These are phyloP conservation scores for Cyprinodon brontotheroides DNA, from an alignment of 2,113 vertebrate species.

Conservation along the genomic window DNA sequence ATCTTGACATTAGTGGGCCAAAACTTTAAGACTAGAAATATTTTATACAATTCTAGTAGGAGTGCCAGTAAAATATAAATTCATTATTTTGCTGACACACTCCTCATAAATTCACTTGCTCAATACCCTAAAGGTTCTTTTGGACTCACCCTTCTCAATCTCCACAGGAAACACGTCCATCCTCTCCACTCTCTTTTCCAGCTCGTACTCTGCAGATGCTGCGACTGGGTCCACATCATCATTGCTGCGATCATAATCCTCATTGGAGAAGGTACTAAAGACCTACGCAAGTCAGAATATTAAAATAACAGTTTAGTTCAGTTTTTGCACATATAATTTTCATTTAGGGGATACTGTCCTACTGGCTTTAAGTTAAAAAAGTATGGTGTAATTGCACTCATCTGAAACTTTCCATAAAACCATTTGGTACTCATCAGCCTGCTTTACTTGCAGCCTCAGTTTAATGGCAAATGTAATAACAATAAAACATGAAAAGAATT, in stretches of 20 bases:
- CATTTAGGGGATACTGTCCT: conserved; percentile 19
- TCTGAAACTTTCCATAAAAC: conserved; percentile 1
- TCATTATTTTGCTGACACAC: background rate
- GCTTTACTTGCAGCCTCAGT: background rate
- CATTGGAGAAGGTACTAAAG: conserved; percentile 91
- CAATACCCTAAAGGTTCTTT: background rate
- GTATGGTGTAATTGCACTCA: conserved; percentile 9
- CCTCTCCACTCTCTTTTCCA: conserved; percentile 94
- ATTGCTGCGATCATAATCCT: conserved; percentile 91
- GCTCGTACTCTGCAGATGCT: conserved; percentile 91
- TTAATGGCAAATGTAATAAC: background rate
- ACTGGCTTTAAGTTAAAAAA: background rate
- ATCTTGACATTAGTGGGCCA: too few species aligned
- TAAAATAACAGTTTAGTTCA: background rate
- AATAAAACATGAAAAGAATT: conserved; percentile 13
- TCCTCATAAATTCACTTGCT: background rate
- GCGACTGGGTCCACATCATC: conserved; percentile 93
- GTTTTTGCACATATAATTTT: conserved; percentile 4
- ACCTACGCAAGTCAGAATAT: conserved; percentile 74
- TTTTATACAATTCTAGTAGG: background rate
- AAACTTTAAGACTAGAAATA: too few species aligned
- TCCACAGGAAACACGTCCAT: conserved; percentile 95
- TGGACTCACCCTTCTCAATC: conserved; percentile 87
- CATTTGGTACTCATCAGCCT: background rate
- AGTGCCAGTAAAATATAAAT: background rate